Conservation (phyloP, 2,888 invertebrate species). For the Exephanes ischioxanthus region DNA sequence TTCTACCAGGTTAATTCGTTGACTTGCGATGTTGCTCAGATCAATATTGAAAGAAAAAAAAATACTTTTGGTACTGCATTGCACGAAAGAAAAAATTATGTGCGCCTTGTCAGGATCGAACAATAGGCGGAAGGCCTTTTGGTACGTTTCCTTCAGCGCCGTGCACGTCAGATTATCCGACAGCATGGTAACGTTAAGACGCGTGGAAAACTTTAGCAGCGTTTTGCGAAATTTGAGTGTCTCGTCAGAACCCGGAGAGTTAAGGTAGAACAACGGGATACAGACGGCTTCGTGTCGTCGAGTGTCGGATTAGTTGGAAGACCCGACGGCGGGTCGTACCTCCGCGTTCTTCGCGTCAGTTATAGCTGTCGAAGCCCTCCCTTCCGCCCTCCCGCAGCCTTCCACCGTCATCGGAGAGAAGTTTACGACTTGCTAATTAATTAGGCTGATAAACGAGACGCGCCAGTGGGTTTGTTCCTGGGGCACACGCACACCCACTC, state of each 20-base stretch:
- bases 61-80: too few species aligned
- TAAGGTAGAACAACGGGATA: conserved; percentile 1
- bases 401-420: conserved; percentile 67
- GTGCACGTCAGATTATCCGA: not conserved
- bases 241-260: conserved; percentile 6
- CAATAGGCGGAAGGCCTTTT: too few species aligned
- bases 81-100: too few species aligned
- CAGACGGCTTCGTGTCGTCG: conserved; percentile 37
- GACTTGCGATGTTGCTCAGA: too few species aligned
- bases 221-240: conserved; percentile 39
- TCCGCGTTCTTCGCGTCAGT: conserved; percentile 35
- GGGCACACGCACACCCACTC: conserved; percentile 43
- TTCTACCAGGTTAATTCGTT: too few species aligned
- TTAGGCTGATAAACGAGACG: conserved; percentile 78
- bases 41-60: too few species aligned
- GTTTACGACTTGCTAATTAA: conserved; percentile 79
- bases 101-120: too few species aligned
- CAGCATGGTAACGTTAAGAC: not conserved
- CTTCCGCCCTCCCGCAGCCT: conserved; percentile 10
- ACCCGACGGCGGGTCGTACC: not conserved
- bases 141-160: too few species aligned
- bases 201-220: not conserved
- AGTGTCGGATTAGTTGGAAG: conserved; percentile 45
- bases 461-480: conserved; percentile 58
- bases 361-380: conserved; percentile 48